A percentile compares a stretch with the other conserved stretches of the same genome.
Conservation (phyloP, 2,797 vertebrate species). For the Muscicapa comitata region DNA sequence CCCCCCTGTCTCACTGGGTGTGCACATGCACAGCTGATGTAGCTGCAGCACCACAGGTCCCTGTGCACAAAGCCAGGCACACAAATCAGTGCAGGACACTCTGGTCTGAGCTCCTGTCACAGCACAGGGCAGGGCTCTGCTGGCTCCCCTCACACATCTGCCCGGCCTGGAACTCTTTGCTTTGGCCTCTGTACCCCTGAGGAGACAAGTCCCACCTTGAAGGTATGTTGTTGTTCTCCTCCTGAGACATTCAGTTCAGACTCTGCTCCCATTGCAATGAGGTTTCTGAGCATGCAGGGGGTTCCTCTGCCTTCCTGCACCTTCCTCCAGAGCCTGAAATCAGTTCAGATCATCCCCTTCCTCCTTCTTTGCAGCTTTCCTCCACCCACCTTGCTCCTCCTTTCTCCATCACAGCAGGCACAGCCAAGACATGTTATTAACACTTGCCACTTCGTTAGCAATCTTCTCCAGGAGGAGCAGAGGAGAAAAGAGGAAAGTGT, state of each 20-base stretch:
- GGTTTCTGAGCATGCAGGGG: rapidly evolving
- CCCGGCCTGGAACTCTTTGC: background rate
- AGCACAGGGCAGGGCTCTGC: background rate
- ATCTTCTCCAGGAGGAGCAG: background rate
- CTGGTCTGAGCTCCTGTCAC: background rate
- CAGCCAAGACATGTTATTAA: background rate
- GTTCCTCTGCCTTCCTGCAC: background rate
- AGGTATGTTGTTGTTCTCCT: background rate
- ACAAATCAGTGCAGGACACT: background rate
- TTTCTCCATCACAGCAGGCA: background rate
- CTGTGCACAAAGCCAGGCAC: background rate
- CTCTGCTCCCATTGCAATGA: background rate
- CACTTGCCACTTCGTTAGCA: background rate
- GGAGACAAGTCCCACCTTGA: background rate
- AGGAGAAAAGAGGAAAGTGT: background rate
- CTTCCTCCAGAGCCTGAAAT: background rate
- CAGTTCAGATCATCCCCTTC: background rate
- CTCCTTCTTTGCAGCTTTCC: background rate
- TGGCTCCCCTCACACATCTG: background rate
- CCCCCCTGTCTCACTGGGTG: conserved; percentile 9
- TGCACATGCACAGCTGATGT: conserved; percentile 12
- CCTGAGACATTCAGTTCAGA: background rate
- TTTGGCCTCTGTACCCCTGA: background rate
- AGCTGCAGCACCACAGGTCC: background rate
- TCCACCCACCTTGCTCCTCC: background rate